Conservation (phyloP, 2,888 invertebrate species). For the Zygogramma bicolorata region DNA sequence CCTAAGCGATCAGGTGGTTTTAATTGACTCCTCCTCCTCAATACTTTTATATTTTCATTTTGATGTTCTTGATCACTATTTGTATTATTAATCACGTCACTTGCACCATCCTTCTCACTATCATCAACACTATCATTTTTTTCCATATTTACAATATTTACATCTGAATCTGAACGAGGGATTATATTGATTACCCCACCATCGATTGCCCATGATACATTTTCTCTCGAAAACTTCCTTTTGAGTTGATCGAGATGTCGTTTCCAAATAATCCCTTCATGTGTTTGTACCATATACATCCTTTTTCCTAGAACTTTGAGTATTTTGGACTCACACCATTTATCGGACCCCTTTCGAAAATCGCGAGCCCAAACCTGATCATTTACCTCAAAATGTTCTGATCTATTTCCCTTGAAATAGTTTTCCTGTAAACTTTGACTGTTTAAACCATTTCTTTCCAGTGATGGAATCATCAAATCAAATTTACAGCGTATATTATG, state of each 20-base stretch:
- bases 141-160: not conserved
- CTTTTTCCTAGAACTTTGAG: conserved; percentile 4
- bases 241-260: conserved; percentile 12
- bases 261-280: conserved; percentile 1
- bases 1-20: conserved; percentile 6
- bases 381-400: conserved; percentile 1
- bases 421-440: not conserved
- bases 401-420: not conserved
- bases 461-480: conserved; percentile 3
- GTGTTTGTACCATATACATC: not conserved
- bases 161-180: not conserved
- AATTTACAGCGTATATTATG: not conserved
- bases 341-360: not conserved
- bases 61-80: too few species aligned
- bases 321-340: not conserved
- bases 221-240: not conserved
- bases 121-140: too few species aligned
- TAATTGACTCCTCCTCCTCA: not conserved
- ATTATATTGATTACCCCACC: not conserved
- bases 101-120: too few species aligned
- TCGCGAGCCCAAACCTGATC: conserved; percentile 11
- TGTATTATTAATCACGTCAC: not conserved
- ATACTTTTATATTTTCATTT: not conserved
- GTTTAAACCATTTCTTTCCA: not conserved
- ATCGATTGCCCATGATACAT: not conserved